phyloP scores from a whole-genome alignment of 2,888 invertebrate genomes.

The Platypus cylindrus region DNA sequence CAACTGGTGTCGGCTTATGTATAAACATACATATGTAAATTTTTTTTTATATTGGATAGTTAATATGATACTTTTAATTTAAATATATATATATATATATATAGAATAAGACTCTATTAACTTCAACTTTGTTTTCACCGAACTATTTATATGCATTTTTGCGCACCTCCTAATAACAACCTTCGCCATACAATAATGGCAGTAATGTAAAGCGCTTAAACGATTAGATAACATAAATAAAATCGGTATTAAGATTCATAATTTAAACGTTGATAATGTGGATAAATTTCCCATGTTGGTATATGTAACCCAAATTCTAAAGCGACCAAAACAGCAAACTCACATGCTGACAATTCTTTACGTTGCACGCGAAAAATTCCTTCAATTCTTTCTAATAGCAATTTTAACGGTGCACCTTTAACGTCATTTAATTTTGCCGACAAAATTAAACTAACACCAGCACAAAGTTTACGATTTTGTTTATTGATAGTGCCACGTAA shows the following conservation, averaged over 20 bases:
- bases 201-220: too few relatives aligned
- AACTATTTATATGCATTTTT: neutral
- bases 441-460: constrained; percentile 85
- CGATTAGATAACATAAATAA: too few relatives aligned
- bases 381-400: constrained; percentile 87
- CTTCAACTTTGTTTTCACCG: too few relatives aligned
- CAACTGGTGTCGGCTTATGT: too few relatives aligned
- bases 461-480: constrained; percentile 88
- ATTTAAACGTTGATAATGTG: constrained; percentile 87
- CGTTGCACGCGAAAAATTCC: constrained; percentile 80
- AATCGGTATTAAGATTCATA: too few relatives aligned
- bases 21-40: too few relatives aligned
- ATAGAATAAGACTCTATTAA: too few relatives aligned
- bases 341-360: constrained; percentile 80
- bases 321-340: constrained; percentile 90
- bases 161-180: too few relatives aligned
- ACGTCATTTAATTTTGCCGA: constrained; percentile 96
- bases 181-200: too few relatives aligned
- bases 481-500: constrained; percentile 86
- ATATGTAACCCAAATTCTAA: constrained; percentile 89
- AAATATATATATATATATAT: constrained; percentile 2
- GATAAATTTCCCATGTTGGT: constrained; percentile 82
- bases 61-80: too few relatives aligned
- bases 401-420: constrained; percentile 76
- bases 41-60: too few relatives aligned